Base-by-base conservation (phyloP, 2,888 invertebrate species). In the Apodemia arnacis region DNA sequence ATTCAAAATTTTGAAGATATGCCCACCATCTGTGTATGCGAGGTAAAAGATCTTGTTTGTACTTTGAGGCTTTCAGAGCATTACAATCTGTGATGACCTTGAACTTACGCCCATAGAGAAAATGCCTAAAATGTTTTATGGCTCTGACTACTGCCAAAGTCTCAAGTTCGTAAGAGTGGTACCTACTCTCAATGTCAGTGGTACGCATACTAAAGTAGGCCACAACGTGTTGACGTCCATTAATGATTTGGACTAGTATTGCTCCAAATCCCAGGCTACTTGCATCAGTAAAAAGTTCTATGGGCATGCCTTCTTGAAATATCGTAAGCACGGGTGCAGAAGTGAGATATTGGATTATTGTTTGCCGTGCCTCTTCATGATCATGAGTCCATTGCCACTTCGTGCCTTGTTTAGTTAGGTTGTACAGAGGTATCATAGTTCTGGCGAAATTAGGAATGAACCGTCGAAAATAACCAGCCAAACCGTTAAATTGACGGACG, bases 121-220 rank as follows among this genome's bases (percentile, higher is more conserved):
- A 44, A 44, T 94, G 93, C 1, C 93, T 82, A 73, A 95, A 94
- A 63, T 95, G 91, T 75, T 95, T 93, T 0, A 94, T 80, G 0
- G 94, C 94, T 18, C 88, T 77, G 0, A 93, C 87, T n/a, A 91
- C 85, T 1, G 91, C 89, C n/a, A 89, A 38, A 7, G 90, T 44
- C 13, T 44, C 13, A 44, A 13, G 41, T 13, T 44, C 41, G 41
- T 44, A 44, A 13, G 41, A 44, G 41, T 44, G 41, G 13, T 44
- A 44, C 13, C 41, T 44, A 44, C 41, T 44, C 3, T 44, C 41
- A 44, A 44, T 44, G 41, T 11, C 34, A 89, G 87, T n/a, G 80
- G 80, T 78, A 8, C 73, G 34, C 79, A 73, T 73, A 49, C 83
- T 83, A 15, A 83, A 54, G 41, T 73, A 83, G 11, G 74, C 83